These are phyloP conservation scores for Eugnorisma glareosa DNA, from an alignment of 2,888 invertebrate genomes.

Conservation along the genomic window DNA sequence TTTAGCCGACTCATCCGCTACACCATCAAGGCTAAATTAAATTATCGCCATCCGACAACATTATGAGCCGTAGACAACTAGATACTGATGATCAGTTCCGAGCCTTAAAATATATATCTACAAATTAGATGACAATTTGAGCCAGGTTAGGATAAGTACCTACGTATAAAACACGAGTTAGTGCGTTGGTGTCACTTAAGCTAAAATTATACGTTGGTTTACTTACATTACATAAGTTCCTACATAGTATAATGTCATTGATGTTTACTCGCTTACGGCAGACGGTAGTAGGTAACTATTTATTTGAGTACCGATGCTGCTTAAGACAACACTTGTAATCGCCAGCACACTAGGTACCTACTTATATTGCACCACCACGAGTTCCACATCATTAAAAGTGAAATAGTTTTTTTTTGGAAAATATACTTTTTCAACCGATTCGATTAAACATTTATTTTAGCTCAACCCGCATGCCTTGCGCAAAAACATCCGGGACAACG, in stretches of 20 bases:
- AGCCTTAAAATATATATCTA: conserved; percentile 23
- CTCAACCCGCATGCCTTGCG: not conserved
- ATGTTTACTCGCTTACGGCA: not conserved
- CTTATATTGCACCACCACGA: not conserved
- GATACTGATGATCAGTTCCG: conserved; percentile 31
- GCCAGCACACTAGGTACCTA: too few species aligned
- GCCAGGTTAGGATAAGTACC: not conserved
- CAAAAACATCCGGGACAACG: conserved; percentile 13
- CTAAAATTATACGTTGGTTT: conserved; percentile 14
- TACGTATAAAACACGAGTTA: conserved; percentile 9
- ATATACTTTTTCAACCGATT: not conserved
- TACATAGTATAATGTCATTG: too few species aligned
- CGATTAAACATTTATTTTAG: conserved; percentile 1
- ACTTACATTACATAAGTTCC: conserved; percentile 9
- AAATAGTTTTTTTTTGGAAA: not conserved
- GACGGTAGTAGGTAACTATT: not conserved
- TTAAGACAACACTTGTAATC: not conserved
- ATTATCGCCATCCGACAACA: conserved; percentile 67
- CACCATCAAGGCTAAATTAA: conserved; percentile 77
- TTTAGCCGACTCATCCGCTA: conserved; percentile 85
- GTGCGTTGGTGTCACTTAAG: conserved; percentile 4
- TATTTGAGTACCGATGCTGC: not conserved
- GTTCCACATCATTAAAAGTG: not conserved
- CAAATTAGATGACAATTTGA: conserved; percentile 10
- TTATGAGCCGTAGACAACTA: conserved; percentile 53